Base-by-base conservation (phyloP, 2,113 vertebrate species). In the Cyprinodon variegatus region DNA sequence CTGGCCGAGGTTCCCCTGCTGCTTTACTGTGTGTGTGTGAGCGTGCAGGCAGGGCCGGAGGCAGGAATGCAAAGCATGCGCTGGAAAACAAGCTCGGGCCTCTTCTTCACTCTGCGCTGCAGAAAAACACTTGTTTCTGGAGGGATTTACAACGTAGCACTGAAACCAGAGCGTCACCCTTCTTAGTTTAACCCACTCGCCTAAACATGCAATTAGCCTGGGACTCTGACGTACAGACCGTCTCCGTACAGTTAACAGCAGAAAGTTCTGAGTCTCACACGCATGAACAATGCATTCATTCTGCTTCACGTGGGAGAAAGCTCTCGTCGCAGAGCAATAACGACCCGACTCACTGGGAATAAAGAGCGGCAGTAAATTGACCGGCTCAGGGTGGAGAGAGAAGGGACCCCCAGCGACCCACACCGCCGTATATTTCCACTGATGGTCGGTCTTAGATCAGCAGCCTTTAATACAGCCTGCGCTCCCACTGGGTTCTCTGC, bases 1-100 rank as follows among this genome's bases (percentile, higher is more conserved):
- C 67, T 88, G 82, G 80, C 79, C 89, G 75, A 65, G 72, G 29
- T 65, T 40, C 12, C 48, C 46, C 59, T 60, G 72, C 22, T 61
- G 61, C 78, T 74, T 83, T 64, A 29, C 57, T 79, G 59, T 43
- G n/a, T 69, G 74, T 70, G 81, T 70, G 78, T 78, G 84, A 81
- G 77, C 74, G 76, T 71, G 79, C 72, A 83, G 84, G 82, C 84
- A 68, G 69, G 81, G 61, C 70, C 74, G 5, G 70, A 77, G 72
- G 80, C 75, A 90, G 86, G 92, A 94, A 94, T 93, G 90, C 85
- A 65, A 92, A 88, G 83, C 78, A 94, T 92, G 93, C 75, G 61
- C 39, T 91, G 86, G 87, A 93, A 90, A 90, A 91, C 86, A 91
- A 87, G 91, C 86, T 73, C 74, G 68, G 90, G 90, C 91, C 91